A percentile compares a stretch with the other conserved stretches of the same genome.
phyloP scores from a whole-genome alignment of 2,797 vertebrate species.

The Vultur gryphus region DNA sequence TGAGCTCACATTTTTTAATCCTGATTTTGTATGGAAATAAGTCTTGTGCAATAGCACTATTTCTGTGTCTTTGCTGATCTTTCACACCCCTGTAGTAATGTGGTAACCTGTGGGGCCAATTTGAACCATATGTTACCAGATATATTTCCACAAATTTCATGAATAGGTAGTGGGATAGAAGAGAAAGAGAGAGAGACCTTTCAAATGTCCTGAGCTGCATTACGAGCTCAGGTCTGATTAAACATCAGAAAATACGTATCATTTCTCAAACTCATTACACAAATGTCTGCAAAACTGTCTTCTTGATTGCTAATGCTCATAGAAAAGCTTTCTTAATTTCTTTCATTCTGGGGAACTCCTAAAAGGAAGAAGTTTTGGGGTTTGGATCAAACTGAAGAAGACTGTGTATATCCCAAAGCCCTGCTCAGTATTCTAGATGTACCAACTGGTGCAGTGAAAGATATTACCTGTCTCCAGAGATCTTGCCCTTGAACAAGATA shows the following conservation, averaged over 20 bases:
- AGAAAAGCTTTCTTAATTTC: background rate
- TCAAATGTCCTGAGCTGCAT: background rate
- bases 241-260: background rate
- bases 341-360: background rate
- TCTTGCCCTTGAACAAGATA: background rate
- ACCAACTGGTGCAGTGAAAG: background rate
- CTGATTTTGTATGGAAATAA: conserved; percentile 13
- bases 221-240: background rate
- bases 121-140: background rate
- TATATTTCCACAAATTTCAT: background rate
- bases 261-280: background rate
- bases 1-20: background rate
- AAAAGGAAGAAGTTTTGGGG: background rate
- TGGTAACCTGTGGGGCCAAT: background rate
- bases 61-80: background rate
- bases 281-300: background rate
- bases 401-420: background rate
- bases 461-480: background rate
- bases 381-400: background rate
- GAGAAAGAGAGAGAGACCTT: background rate
- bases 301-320: background rate
- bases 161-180: background rate
- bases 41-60: background rate
- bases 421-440: background rate
- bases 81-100: background rate